These are phyloP conservation scores for Hoplias malabaricus DNA, from an alignment of 2,113 vertebrate genomes.

Conservation along the genomic window DNA sequence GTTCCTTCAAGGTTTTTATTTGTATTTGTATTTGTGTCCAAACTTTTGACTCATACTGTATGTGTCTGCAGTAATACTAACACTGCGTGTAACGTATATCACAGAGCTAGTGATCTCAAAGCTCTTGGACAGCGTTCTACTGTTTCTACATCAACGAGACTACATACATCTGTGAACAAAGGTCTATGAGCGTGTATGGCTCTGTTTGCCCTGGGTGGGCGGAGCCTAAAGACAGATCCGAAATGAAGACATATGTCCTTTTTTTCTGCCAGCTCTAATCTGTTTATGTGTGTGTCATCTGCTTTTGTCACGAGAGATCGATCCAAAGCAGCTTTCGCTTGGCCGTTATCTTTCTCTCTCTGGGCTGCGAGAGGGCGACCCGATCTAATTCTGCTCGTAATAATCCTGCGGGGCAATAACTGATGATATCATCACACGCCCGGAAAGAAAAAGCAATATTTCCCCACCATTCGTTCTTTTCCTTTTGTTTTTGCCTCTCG, in stretches of 20 bases:
- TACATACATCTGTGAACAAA: too few relatives aligned
- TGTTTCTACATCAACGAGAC: too few relatives aligned
- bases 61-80: too few relatives aligned
- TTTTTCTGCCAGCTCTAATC: slow-evolving; percentile 64
- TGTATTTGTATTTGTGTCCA: too few relatives aligned
- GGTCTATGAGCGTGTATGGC: neutral
- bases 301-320: slow-evolving; percentile 61
- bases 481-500: slow-evolving; percentile 50
- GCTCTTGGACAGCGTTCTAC: too few relatives aligned
- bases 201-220: neutral
- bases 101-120: too few relatives aligned
- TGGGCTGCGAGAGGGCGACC: slow-evolving; percentile 54
- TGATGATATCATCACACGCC: slow-evolving; percentile 68
- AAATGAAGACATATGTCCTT: slow-evolving; percentile 61
- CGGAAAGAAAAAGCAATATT: slow-evolving; percentile 68
- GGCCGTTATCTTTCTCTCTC: slow-evolving; percentile 53
- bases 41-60: too few relatives aligned
- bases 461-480: slow-evolving; percentile 61
- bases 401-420: slow-evolving; percentile 73
- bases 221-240: slow-evolving; percentile 27
- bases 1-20: too few relatives aligned
- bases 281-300: slow-evolving; percentile 64
- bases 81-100: too few relatives aligned
- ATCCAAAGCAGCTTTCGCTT: slow-evolving; percentile 68
- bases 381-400: slow-evolving; percentile 70